Conservation (phyloP, 2,113 vertebrate species). For the Nycticorax nycticorax region DNA sequence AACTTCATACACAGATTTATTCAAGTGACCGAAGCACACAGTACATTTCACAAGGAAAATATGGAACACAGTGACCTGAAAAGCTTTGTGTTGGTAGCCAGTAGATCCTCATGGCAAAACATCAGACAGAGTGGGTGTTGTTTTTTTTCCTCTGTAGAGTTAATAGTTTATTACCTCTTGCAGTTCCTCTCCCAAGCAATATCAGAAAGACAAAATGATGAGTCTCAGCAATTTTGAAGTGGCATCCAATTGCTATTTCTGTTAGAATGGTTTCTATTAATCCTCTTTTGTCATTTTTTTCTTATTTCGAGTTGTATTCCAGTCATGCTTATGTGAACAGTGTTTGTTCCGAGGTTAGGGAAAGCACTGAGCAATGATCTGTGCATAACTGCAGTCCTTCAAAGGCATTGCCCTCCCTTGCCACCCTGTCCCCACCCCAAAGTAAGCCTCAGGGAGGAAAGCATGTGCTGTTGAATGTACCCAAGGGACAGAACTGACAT, state of each 20-base stretch:
- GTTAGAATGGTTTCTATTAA: background rate
- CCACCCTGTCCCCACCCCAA: fast-evolving
- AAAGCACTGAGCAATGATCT: background rate
- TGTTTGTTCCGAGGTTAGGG: background rate
- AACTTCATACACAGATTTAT: conserved; percentile 48
- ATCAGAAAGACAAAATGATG: background rate
- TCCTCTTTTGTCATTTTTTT: background rate
- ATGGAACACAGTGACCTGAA: conserved; percentile 62
- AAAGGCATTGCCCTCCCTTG: background rate
- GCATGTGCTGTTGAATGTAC: background rate
- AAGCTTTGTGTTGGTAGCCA: conserved; percentile 30
- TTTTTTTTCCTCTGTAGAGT: background rate
- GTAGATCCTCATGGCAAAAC: conserved; percentile 60
- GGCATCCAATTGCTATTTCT: background rate
- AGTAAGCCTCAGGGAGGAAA: fast-evolving
- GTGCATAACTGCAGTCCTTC: background rate
- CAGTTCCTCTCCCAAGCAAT: background rate
- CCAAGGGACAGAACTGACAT: background rate
- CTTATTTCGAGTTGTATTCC: background rate
- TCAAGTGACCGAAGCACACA: background rate
- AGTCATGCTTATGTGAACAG: background rate
- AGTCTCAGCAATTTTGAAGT: background rate
- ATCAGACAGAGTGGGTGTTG: conserved; percentile 58
- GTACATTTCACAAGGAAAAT: conserved; percentile 31
- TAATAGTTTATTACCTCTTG: background rate